A percentile compares a stretch with the other conserved stretches of the same genome.
phyloP scores from a whole-genome alignment of 2,888 invertebrate genomes.

The Diarsia mendica region DNA sequence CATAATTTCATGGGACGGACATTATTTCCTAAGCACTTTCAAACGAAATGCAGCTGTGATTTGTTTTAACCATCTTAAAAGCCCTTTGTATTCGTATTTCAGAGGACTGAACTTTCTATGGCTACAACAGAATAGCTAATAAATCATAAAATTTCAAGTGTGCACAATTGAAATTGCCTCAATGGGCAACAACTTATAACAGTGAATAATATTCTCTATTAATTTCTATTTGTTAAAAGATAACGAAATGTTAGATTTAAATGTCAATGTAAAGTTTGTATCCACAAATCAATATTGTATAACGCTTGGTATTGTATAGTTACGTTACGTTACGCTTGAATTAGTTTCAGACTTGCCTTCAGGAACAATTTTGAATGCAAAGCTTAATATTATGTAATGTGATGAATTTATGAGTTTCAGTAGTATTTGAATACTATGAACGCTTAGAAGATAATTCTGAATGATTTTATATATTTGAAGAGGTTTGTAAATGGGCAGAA shows the following conservation, averaged over 20 bases:
- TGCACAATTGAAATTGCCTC: slow-evolving; percentile 58
- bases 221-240: slow-evolving; percentile 53
- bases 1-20: slow-evolving; percentile 29
- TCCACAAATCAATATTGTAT: slow-evolving; percentile 34
- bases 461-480: background rate
- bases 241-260: slow-evolving; percentile 31
- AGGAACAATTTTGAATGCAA: slow-evolving; percentile 9
- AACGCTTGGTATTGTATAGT: slow-evolving; percentile 18
- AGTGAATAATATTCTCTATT: slow-evolving; percentile 47
- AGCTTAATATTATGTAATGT: slow-evolving; percentile 7
- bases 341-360: slow-evolving; percentile 13
- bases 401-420: slow-evolving; percentile 17
- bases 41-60: slow-evolving; percentile 32
- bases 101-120: slow-evolving; percentile 56
- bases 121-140: slow-evolving; percentile 54
- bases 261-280: slow-evolving; percentile 11
- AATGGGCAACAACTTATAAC: slow-evolving; percentile 49
- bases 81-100: slow-evolving; percentile 58
- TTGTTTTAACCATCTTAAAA: slow-evolving; percentile 54
- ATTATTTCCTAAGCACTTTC: slow-evolving; percentile 29
- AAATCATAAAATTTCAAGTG: slow-evolving; percentile 61
- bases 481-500: background rate
- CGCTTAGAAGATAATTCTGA: background rate
- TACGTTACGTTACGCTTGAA: slow-evolving; percentile 18
- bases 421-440: background rate